Evolutionary conservation across 2,888 invertebrate genomes (phyloP), one percentile per base, ranked within the genome.

Genomic region (Ochlodes sylvanus): DNA sequence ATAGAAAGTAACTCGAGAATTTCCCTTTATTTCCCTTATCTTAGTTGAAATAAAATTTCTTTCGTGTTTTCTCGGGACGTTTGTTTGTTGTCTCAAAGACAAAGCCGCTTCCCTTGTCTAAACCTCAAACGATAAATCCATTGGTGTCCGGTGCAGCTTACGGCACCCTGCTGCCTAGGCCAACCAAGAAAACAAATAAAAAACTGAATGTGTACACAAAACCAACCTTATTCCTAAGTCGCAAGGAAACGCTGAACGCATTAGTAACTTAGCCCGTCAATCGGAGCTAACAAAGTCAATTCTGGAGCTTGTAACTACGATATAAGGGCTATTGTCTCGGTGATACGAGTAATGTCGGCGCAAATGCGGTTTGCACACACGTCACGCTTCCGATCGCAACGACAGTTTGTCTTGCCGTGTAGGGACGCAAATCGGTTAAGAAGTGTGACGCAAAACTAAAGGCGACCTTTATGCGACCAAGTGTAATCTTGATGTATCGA

Each of bases 131-230:
- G 83, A 89, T 88, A 88, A 88, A 87, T 88, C 88, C 85, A 85
- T 85, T 86, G 86, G 86, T 88, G 88, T 88, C 88, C 87, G 79
- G 79, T 79, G 87, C 88, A 88, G 88, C 87, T 86, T 86, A 86
- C 68, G 69, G 73, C 69, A 68, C 66, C 72, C 71, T 69, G 70
- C 63, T 64, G 69, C 64, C 47, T 66, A 58, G 54, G 54, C 67
- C 54, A 50, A 68, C 54, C 63, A 50, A 34, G n/a, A 12, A 63
- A 50, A 57, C 55, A 41, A 34, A 32, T 6, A 14, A 15, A 61
- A 61, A 69, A 52, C 44, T 19, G 34, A 1, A 57, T 56, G n/a
- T 76, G 73, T 70, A 72, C 71, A 75, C 7, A 74, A 71, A 73
- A 62, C 38, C 47, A 54, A 61, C 62, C 61, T 67, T 77, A 72